Base-by-base conservation (phyloP, 2,113 vertebrate genomes). In the Anhinga rufa region DNA sequence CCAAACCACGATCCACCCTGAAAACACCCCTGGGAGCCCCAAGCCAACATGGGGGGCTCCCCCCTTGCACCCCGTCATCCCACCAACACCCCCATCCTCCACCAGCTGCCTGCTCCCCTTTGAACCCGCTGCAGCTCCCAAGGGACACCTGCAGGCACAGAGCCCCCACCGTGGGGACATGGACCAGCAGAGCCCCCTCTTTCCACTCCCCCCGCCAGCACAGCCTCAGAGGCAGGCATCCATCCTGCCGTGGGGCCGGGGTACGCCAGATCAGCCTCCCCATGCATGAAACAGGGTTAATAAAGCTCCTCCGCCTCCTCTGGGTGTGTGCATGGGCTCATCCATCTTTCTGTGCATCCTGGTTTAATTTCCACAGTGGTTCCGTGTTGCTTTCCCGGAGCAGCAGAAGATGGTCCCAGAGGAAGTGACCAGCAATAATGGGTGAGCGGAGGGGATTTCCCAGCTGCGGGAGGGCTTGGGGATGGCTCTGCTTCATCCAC, bases 351-450 rank as follows among this genome's bases (percentile, higher is more conserved):
- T 54, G 69, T 16, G 2, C 44, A 31, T 44, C 81, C 44, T 3
- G 25, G 36, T 90, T 61, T 84, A 18, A n/a, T 61, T 70, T 64
- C 79, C 82, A 40, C 64, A 1, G 44, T 28, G 38, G 71, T 12
- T 62, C n/a, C 31, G 0, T 2, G 1, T 9, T 11, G 7, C 46
- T 16, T 2, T 21, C 58, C 19, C 0, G 0, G 42, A 82, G 81
- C 18, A 51, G 64, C 28, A 1, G 1, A 1, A 1, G 84, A 13
- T 40, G 85, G 31, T 86, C 31, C 77, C 3, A 10, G 62, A 81
- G 88, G 83, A 81, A 77, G 62, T 5, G 4, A 38, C 49, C 4
- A 7, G 14, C 46, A 40, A 60, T 17, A 22, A 29, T 1, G 17
- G 62, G 38, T 1, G 17, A 79, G 52, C 6, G 2, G 1, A 84